These are phyloP conservation scores for Amphiprion ocellaris DNA, from an alignment of 2,113 vertebrate species.

Conservation along the genomic window DNA sequence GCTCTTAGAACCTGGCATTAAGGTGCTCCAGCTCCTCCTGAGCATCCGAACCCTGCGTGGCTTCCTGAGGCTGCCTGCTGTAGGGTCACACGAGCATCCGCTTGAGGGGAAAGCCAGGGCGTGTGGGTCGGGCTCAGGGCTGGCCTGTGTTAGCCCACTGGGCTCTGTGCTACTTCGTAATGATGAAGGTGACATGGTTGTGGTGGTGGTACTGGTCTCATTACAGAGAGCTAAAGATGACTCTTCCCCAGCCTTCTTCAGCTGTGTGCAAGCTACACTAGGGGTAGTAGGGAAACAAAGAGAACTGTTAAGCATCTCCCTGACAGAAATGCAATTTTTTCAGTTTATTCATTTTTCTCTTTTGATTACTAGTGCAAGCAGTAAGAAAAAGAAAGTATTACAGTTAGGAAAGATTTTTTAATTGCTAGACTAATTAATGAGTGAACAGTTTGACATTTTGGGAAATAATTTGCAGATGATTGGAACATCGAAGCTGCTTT, in stretches of 20 bases:
- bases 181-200: constrained; percentile 87
- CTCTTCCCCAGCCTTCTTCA: constrained; percentile 91
- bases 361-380: not conserved
- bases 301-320: constrained; percentile 92
- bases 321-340: constrained; percentile 49
- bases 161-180: constrained; percentile 88
- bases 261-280: constrained; percentile 99
- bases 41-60: constrained; percentile 85
- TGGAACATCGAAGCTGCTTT: no score
- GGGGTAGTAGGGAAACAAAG: constrained; percentile 93
- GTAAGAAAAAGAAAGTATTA: not conserved
- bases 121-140: constrained; percentile 86
- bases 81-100: constrained; percentile 84
- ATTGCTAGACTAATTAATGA: not conserved
- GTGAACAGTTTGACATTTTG: no score
- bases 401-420: not conserved
- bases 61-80: constrained; percentile 88
- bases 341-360: not conserved
- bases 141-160: constrained; percentile 91
- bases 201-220: constrained; percentile 90
- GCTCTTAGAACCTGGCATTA: constrained; percentile 84
- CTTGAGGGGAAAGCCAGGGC: constrained; percentile 85
- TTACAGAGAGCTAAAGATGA: constrained; percentile 91
- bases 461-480: no score
- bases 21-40: constrained; percentile 87